phyloP scores from a whole-genome alignment of 2,888 invertebrate genomes.

The Hedya salicella region DNA sequence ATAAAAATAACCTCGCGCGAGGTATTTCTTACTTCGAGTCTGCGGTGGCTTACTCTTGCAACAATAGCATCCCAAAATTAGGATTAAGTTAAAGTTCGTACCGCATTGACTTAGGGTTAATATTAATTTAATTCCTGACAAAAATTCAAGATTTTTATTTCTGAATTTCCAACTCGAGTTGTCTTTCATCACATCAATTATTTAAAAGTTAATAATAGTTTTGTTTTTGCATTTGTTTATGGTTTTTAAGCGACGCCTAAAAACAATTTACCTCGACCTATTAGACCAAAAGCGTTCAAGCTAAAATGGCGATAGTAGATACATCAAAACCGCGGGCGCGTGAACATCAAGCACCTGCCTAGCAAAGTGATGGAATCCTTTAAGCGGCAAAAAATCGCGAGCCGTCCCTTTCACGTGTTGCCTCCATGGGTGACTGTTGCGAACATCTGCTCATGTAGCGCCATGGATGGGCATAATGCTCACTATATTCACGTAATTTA shows the following conservation, averaged over 20 bases:
- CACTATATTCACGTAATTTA: not conserved
- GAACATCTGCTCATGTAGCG: constrained; percentile 32
- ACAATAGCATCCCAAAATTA: constrained; percentile 8
- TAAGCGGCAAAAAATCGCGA: constrained; percentile 39
- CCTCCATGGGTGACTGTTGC: constrained; percentile 50
- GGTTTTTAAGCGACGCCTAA: not conserved
- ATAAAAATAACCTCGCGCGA: constrained; percentile 27
- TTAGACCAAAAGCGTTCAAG: constrained; percentile 13
- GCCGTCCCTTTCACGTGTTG: constrained; percentile 41
- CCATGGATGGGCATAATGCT: constrained; percentile 3
- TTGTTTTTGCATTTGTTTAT: not conserved
- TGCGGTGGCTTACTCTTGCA: constrained; percentile 10
- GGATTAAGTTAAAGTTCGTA: too few species aligned
- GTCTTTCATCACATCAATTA: too few species aligned
- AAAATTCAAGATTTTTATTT: too few species aligned
- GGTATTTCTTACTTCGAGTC: constrained; percentile 8
- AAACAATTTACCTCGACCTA: not conserved
- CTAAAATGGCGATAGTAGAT: constrained; percentile 19
- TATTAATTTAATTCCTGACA: not conserved
- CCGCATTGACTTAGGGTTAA: not conserved
- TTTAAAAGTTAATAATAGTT: not conserved
- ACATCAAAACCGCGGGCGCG: constrained; percentile 22
- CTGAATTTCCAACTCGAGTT: too few species aligned
- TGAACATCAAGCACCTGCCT: constrained; percentile 40
- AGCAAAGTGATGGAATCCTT: constrained; percentile 39